Evolutionary conservation across 2,888 invertebrate species (phyloP), one percentile per base, ranked within the genome.

Genomic region (Eupithecia subfuscata): DNA sequence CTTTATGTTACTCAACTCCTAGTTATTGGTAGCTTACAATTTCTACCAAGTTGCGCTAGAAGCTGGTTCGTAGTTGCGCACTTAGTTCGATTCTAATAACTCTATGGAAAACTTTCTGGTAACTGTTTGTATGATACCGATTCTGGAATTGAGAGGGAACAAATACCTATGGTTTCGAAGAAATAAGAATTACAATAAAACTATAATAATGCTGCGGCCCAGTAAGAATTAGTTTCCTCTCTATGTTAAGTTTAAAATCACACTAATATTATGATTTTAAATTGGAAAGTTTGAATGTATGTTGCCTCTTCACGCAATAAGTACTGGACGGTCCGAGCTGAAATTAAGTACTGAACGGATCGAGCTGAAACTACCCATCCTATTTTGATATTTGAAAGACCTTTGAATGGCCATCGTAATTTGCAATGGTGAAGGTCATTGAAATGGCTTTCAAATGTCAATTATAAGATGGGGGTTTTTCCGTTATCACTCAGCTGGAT

Each of bases 1-100:
- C 76, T 80, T 82, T 80, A 80, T 75, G 80, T 76, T 78, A 80
- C 77, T 77, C 74, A 78, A 83, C 82, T 84, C 14, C 77, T 81
- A 81, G 85, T 85, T 87, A 87, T 85, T 83, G 86, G 84, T 82
- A 81, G 84, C 83, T 87, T 84, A 85, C 85, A 84, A 87, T 86
- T 88, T 82, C 81, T 81, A 79, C 76, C 78, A 87, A 86, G 83
- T 88, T 84, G 80, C 81, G 77, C 82, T 74, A 74, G 84, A 84
- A 83, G 84, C 85, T 79, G 79, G 82, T 84, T 85, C 82, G 82
- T 77, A 84, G 82, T 85, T 83, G 83, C 80, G 74, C 81, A 83
- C 80, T 85, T 83, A 84, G 84, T 79, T 79, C 69, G 77, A 76
- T 79, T 76, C 80, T 77, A 80, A 80, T 76, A 81, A 75, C 76